Evolutionary conservation across 2,888 invertebrate species (phyloP).

Genomic region (Sphaerophoria taeniata): DNA sequence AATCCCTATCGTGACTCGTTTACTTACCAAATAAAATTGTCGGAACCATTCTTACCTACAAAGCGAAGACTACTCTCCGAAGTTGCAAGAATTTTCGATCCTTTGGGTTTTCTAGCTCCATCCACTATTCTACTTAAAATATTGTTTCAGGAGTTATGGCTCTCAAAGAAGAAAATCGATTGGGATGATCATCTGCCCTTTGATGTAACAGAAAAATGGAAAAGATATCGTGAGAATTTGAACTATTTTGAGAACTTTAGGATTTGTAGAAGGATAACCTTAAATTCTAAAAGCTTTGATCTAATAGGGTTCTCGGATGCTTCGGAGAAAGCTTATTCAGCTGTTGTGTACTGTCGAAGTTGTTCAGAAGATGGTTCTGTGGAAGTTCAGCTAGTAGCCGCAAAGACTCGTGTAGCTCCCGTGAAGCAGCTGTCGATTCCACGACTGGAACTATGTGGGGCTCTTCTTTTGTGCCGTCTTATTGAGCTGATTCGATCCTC

Average conservation of each 20-base stretch:
- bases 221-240: conserved; percentile 36
- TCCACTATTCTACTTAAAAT: conserved; percentile 8
- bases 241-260: conserved; percentile 27
- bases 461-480: too few relatives aligned
- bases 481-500: too few relatives aligned
- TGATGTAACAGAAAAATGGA: conserved; percentile 36
- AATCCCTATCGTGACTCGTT: conserved; percentile 35
- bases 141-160: conserved; percentile 43
- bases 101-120: too few relatives aligned
- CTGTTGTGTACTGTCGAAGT: neutral
- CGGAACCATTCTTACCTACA: conserved; percentile 22
- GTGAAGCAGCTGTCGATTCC: conserved; percentile 1
- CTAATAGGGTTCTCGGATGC: neutral
- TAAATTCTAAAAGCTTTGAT: conserved; percentile 2
- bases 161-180: conserved; percentile 29
- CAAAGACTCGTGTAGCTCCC: neutral
- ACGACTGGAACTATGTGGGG: neutral
- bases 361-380: neutral
- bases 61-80: conserved; percentile 8
- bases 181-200: conserved; percentile 38
- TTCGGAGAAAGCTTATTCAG: neutral
- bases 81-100: too few relatives aligned
- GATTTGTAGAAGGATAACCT: neutral
- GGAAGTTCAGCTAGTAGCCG: neutral
- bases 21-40: conserved; percentile 3